Conservation (phyloP, 2,113 vertebrate genomes). For the Phainopepla nitens region DNA sequence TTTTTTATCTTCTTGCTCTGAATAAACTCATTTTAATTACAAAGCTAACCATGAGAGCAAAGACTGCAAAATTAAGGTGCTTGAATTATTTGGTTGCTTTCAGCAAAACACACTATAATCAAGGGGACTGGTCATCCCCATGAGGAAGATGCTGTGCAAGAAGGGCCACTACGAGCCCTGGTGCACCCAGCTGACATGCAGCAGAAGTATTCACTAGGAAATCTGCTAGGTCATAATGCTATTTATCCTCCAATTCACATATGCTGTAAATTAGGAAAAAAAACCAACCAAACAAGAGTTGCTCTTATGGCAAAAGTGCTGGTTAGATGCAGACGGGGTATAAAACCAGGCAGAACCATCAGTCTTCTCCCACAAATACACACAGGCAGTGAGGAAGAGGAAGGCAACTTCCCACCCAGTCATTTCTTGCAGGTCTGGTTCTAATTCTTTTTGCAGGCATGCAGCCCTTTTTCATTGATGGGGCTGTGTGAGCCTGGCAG, state of each 20-base stretch:
- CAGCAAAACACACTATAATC: neutral
- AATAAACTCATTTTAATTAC: neutral
- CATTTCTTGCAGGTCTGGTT: neutral
- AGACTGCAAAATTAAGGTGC: neutral
- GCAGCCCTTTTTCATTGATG: neutral
- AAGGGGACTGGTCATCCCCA: neutral
- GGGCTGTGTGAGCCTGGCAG: too few species aligned
- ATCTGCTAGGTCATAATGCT: neutral
- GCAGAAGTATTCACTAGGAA: neutral
- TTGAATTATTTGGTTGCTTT: neutral
- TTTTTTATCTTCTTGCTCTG: neutral
- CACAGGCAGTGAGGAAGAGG: neutral
- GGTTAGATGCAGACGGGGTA: neutral
- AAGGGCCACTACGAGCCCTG: neutral
- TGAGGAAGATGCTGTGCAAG: neutral
- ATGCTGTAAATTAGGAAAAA: neutral
- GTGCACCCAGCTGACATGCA: neutral
- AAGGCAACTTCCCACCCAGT: neutral
- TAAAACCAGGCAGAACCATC: neutral
- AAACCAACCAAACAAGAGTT: too few species aligned
- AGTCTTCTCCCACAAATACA: neutral
- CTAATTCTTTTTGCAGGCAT: neutral
- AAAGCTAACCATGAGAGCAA: neutral
- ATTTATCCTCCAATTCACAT: neutral
- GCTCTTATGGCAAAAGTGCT: neutral